These are phyloP conservation scores for Acanthosepion pharaonis DNA, from an alignment of 2,888 invertebrate genomes.

Conservation along the genomic window DNA sequence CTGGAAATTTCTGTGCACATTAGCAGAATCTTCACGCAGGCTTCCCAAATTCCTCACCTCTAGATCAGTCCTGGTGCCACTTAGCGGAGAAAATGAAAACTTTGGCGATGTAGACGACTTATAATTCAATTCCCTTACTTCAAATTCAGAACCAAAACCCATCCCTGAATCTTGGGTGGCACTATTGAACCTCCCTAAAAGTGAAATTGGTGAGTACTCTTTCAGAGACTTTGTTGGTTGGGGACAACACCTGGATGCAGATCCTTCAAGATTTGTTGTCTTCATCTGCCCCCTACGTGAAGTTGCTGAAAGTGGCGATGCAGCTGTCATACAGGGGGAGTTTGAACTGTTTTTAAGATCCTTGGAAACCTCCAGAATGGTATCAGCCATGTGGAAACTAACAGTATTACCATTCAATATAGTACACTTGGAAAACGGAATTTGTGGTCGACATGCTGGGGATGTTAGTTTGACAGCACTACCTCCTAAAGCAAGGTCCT, in stretches of 20 bases:
- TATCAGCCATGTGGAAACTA: not conserved
- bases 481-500: not conserved
- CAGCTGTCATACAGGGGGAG: not conserved
- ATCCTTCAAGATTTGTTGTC: not conserved
- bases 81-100: not conserved
- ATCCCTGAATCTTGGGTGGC: not conserved
- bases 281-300: no score
- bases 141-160: not conserved
- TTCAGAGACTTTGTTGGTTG: not conserved
- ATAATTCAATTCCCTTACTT: not conserved
- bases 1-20: not conserved
- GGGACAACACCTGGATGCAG: not conserved
- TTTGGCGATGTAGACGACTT: not conserved
- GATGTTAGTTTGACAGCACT: not conserved
- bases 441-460: not conserved
- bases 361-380: not conserved
- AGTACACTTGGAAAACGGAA: not conserved
- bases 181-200: not conserved
- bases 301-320: not conserved
- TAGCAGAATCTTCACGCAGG: not conserved
- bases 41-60: not conserved
- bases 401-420: not conserved
- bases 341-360: not conserved
- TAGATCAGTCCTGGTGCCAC: not conserved
- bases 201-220: not conserved